Conservation (phyloP, 1,140 invertebrate genomes). For the Condylostylus longicornis region DNA sequence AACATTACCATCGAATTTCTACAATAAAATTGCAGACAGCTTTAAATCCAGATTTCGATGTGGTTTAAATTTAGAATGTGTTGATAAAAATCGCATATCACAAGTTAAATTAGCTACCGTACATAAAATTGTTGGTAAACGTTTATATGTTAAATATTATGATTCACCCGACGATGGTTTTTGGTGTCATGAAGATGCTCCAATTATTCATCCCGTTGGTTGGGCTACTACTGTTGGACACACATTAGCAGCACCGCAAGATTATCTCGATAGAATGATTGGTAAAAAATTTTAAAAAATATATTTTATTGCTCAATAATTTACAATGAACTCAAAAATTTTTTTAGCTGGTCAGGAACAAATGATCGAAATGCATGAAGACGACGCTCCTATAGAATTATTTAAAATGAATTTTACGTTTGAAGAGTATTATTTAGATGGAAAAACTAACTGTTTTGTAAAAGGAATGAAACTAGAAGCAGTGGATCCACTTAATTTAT, state of each 20-base stretch:
- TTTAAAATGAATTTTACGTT: slow-evolving; percentile 42
- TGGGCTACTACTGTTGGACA: slow-evolving; percentile 85
- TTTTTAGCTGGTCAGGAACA: slow-evolving; percentile 25
- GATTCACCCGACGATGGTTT: slow-evolving; percentile 73
- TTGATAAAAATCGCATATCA: slow-evolving; percentile 89
- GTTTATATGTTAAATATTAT: slow-evolving; percentile 80
- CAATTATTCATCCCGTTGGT: slow-evolving; percentile 85
- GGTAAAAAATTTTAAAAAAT: too few species aligned
- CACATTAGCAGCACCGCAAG: slow-evolving; percentile 62
- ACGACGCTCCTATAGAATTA: slow-evolving; percentile 59
- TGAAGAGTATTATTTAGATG: slow-evolving; percentile 29
- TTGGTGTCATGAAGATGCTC: slow-evolving; percentile 92
- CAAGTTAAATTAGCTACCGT: slow-evolving; percentile 83
- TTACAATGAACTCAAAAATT: not conserved
- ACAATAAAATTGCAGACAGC: slow-evolving; percentile 70
- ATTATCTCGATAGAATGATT: slow-evolving; percentile 52
- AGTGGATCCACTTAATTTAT: slow-evolving; percentile 88
- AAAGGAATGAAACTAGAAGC: slow-evolving; percentile 94
- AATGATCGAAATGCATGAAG: slow-evolving; percentile 34
- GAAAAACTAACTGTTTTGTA: slow-evolving; percentile 42
- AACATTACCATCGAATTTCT: slow-evolving; percentile 83
- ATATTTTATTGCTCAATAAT: not conserved
- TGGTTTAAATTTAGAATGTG: slow-evolving; percentile 79
- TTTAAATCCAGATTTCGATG: slow-evolving; percentile 65
- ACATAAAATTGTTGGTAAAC: slow-evolving; percentile 77